Evolutionary conservation across 2,888 invertebrate species (phyloP).

Genomic region (Anodontia alba): DNA sequence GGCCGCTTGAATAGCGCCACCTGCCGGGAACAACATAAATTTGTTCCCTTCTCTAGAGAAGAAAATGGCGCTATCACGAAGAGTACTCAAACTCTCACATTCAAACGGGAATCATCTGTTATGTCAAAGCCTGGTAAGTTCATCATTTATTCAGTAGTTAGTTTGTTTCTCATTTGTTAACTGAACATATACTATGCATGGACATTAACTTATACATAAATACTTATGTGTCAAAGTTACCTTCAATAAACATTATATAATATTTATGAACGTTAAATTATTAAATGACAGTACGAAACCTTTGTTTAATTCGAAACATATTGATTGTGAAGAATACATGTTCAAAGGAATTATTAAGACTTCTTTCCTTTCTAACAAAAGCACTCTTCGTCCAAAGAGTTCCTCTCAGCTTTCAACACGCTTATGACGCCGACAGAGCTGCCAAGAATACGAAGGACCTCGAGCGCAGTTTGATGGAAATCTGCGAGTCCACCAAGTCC

Average conservation of each 20-base stretch:
- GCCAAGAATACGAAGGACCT: slow-evolving; percentile 49
- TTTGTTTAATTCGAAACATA: too few species aligned
- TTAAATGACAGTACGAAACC: too few species aligned
- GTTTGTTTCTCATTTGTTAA: too few species aligned
- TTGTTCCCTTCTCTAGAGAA: slow-evolving; percentile 89
- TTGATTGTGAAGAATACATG: too few species aligned
- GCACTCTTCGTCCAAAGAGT: slow-evolving; percentile 86
- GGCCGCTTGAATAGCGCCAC: slow-evolving; percentile 88
- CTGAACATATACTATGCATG: too few species aligned
- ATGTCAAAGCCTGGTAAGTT: slow-evolving; percentile 49
- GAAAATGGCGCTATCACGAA: slow-evolving; percentile 85
- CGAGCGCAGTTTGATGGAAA: slow-evolving; percentile 65
- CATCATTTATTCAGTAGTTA: too few species aligned
- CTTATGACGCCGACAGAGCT: slow-evolving; percentile 28
- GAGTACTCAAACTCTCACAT: slow-evolving; percentile 82
- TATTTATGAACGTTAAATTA: too few species aligned
- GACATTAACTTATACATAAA: too few species aligned
- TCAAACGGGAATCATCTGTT: slow-evolving; percentile 57
- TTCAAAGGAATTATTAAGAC: too few species aligned
- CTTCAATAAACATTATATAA: too few species aligned
- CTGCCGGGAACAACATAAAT: slow-evolving; percentile 90
- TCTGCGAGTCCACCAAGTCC: slow-evolving; percentile 75
- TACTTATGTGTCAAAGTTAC: too few species aligned
- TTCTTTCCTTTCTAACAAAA: too few species aligned
- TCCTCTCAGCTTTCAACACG: slow-evolving; percentile 70